phyloP scores from a whole-genome alignment of 2,113 vertebrate species.

The Labeo rohita region DNA sequence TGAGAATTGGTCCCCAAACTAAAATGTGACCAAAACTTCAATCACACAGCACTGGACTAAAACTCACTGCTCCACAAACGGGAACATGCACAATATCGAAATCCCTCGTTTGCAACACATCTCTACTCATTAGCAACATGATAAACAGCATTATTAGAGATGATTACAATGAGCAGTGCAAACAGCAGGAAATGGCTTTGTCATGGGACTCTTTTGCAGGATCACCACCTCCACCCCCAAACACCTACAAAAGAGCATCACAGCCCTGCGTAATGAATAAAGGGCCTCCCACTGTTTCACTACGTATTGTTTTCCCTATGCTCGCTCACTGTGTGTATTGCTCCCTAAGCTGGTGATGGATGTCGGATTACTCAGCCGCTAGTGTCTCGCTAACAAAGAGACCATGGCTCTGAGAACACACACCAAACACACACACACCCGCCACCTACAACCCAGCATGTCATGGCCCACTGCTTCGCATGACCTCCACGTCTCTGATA shows the following conservation, averaged over 20 bases:
- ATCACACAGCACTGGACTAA: background rate
- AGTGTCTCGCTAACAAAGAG: slow-evolving; percentile 54
- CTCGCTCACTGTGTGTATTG: slow-evolving; percentile 67
- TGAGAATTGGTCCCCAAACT: no score
- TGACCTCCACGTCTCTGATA: slow-evolving; percentile 49
- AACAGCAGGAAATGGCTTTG: slow-evolving; percentile 60
- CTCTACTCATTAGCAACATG: background rate
- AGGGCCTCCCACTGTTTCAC: slow-evolving; percentile 69
- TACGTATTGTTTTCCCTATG: slow-evolving; percentile 66
- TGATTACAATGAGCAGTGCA: slow-evolving; percentile 21
- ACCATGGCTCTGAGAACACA: slow-evolving; percentile 47
- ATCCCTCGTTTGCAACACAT: background rate
- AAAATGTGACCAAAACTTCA: background rate
- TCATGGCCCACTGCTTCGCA: slow-evolving; percentile 42
- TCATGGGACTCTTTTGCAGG: slow-evolving; percentile 58
- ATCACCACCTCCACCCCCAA: slow-evolving; percentile 56
- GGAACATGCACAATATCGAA: background rate
- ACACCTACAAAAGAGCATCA: slow-evolving; percentile 66
- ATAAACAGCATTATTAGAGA: slow-evolving; percentile 1
- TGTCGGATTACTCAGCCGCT: slow-evolving; percentile 69
- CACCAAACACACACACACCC: slow-evolving; percentile 54
- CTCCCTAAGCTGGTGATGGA: slow-evolving; percentile 73
- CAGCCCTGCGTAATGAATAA: slow-evolving; percentile 61
- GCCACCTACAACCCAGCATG: slow-evolving; percentile 52
- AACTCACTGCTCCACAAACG: no score